Base-by-base conservation (phyloP, 2,888 invertebrate species). In the Adelognathus sp. region DNA sequence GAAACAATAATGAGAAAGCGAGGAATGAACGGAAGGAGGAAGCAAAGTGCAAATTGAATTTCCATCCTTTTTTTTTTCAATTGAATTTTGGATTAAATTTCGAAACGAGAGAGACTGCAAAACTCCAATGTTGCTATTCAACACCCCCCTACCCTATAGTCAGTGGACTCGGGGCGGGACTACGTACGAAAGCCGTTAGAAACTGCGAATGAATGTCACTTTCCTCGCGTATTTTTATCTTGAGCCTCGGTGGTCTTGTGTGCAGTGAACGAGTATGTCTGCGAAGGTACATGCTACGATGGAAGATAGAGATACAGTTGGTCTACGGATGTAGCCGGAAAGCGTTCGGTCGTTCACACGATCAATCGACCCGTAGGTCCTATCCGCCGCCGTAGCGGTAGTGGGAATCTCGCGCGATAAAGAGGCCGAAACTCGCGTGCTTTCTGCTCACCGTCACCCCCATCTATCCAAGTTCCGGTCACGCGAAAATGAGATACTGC, bases 121-220 rank as follows among this genome's bases (percentile, higher is more conserved):
- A n/a, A n/a, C n/a, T n/a, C n/a, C n/a, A n/a, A n/a, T n/a, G n/a
- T n/a, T n/a, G n/a, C n/a, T n/a, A n/a, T n/a, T n/a, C n/a, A n/a
- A n/a, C n/a, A n/a, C n/a, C n/a, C n/a, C n/a, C 3, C 5, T 14
- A 14, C n/a, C 44, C 33, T 11, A 66, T 24, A 56, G 41, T 76
- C 33, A 36, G 46, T 54, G 64, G 52, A 52, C 54, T 60, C 63
- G 70, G 58, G 70, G 61, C 70, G 74, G 60, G 74, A 70, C n/a
- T 74, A 56, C 67, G 78, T 54, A 73, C 27, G 73, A 66, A 31
- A 70, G 73, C 70, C 70, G 33, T 31, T 46, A 36, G 69, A 74
- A 79, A 74, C 74, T 58, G 33, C 74, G 66, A 79, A 80, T 80
- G 69, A 78, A 81, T 78, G 78, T 81, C 76, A 78, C 81, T 81